These are phyloP conservation scores for Apodemus agrarius DNA, from an alignment of 2,797 vertebrate species.

Conservation along the genomic window DNA sequence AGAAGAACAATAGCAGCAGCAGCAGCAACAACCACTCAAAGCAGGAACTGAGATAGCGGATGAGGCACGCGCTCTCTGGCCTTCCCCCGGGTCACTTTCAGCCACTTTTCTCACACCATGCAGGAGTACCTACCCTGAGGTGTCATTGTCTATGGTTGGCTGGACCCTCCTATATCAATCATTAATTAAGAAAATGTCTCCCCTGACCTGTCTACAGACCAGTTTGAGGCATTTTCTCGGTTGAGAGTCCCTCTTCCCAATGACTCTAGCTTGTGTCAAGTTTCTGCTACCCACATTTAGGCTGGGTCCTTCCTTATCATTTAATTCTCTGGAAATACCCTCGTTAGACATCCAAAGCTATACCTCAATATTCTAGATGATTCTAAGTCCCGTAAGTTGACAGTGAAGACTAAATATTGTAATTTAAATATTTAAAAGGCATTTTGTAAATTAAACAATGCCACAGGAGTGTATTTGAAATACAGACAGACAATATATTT, in stretches of 20 bases:
- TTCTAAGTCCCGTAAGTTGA: neutral
- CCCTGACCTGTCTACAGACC: neutral
- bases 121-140: too few relatives aligned
- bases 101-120: too few relatives aligned
- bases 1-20: neutral
- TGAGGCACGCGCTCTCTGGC: neutral
- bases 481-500: neutral
- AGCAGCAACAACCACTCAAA: neutral
- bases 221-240: neutral
- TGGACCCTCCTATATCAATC: neutral
- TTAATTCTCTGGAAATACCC: neutral
- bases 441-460: slow-evolving; percentile 22
- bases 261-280: neutral
- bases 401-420: neutral
- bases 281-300: neutral
- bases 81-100: too few relatives aligned
- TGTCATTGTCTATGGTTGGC: neutral
- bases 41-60: neutral
- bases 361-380: neutral
- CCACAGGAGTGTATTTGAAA: neutral
- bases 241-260: neutral
- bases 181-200: neutral
- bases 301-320: neutral
- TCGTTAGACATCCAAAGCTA: neutral
- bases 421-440: too few relatives aligned